Conservation (phyloP, 1,140 invertebrate species). For the Drosophila rhopaloa region DNA sequence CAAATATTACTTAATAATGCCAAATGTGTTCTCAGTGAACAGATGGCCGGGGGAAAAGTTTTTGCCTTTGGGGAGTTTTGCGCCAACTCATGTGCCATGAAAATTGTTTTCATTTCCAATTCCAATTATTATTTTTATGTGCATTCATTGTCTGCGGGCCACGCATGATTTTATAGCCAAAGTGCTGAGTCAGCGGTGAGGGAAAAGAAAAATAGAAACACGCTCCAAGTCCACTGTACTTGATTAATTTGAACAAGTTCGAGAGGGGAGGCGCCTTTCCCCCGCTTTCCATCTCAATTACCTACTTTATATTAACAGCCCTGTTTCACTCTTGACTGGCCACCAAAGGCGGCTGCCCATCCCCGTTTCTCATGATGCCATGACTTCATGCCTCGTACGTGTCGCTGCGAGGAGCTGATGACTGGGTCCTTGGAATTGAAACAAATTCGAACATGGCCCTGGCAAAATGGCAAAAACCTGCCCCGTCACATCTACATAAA, state of each 20-base stretch:
- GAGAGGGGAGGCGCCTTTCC: slow-evolving; percentile 8
- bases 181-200: slow-evolving; percentile 66
- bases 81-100: slow-evolving; percentile 71
- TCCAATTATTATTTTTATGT: slow-evolving; percentile 83
- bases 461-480: slow-evolving; percentile 55
- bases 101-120: slow-evolving; percentile 77
- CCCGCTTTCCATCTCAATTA: slow-evolving; percentile 62
- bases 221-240: slow-evolving; percentile 57
- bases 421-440: slow-evolving; percentile 59
- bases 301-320: slow-evolving; percentile 75
- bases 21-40: neutral
- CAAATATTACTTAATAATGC: neutral
- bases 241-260: slow-evolving; percentile 81
- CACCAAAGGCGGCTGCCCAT: slow-evolving; percentile 20
- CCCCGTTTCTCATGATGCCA: slow-evolving; percentile 21
- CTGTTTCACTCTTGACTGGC: slow-evolving; percentile 56
- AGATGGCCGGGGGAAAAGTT: neutral
- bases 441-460: slow-evolving; percentile 75
- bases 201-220: slow-evolving; percentile 11
- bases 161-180: slow-evolving; percentile 71
- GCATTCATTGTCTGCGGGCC: slow-evolving; percentile 71
- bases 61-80: slow-evolving; percentile 17
- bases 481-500: slow-evolving; percentile 61
- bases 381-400: slow-evolving; percentile 79
- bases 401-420: slow-evolving; percentile 30